Percentiles rank a stretch among this genome's conserved stretches.
phyloP scores from a whole-genome alignment of 2,797 vertebrate species.

The Chaunax sp. region DNA sequence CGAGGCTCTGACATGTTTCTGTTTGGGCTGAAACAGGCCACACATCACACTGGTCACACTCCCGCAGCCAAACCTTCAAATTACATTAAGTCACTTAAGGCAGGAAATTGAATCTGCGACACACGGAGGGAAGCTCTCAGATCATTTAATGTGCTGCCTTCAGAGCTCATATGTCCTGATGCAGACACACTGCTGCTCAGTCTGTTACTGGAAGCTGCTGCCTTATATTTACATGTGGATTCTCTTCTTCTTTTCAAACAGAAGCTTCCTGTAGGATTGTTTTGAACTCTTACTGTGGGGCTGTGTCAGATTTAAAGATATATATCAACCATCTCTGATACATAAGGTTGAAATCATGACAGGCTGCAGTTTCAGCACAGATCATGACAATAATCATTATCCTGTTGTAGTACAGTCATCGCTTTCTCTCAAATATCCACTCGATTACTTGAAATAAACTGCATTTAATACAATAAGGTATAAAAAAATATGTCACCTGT shows the following conservation, averaged over 20 bases:
- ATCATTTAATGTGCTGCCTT: constrained; percentile 37
- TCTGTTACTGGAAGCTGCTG: background rate
- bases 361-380: too few species aligned
- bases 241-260: background rate
- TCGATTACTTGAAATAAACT: too few species aligned
- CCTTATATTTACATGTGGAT: background rate
- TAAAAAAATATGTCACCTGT: too few species aligned
- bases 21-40: constrained; percentile 43
- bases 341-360: too few species aligned
- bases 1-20: constrained; percentile 29
- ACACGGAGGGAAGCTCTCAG: constrained; percentile 6
- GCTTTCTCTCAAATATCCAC: too few species aligned
- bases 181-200: background rate
- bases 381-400: too few species aligned
- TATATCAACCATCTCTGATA: too few species aligned
- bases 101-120: constrained; percentile 35
- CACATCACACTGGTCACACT: constrained; percentile 18
- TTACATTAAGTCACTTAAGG: constrained; percentile 31
- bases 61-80: constrained; percentile 30
- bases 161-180: background rate
- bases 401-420: too few species aligned
- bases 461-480: too few species aligned
- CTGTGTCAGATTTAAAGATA: too few species aligned
- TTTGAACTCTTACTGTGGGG: background rate
- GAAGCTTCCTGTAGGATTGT: background rate